Evolutionary conservation across 2,888 invertebrate genomes (phyloP), one percentile per base, ranked within the genome.

Genomic region (Trypoxylon attenuatum): DNA sequence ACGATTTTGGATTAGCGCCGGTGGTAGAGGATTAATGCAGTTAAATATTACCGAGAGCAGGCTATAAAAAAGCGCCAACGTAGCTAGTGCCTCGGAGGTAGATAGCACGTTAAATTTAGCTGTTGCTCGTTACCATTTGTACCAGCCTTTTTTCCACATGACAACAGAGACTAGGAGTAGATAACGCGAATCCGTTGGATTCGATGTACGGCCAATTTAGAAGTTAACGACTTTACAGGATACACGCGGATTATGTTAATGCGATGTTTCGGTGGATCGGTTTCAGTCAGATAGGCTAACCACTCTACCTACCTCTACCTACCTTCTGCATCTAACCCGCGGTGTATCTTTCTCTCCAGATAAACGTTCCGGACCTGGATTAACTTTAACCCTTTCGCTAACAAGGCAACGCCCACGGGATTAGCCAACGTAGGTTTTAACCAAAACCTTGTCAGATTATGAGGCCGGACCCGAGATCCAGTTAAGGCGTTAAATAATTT

Each of bases 171-270:
- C 21, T 49, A 39, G 23, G 41, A 54, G 49, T 39, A 61, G 65
- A 65, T 56, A 62, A 65, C 52, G 19, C 45, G 49, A 2, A 29
- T 21, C 52, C 45, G 51, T 22, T 16, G 42, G 21, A 57, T 41
- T 49, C 52, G 22, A 25, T 56, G 16, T 53, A 23, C 42, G 41
- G 49, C 25, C 54, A 22, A 68, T 71, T 72, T 53, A 53, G 47
- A 64, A 64, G 56, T 56, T 58, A 71, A 68, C 68, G 57, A 57
- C 71, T 71, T 77, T 51, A 56, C 63, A 46, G 66, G 62, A 57
- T 70, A 74, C 62, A 71, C 61, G 53, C 46, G 71, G 76, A 78
- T 77, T 78, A 77, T 78, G 78, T 64, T 75, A 77, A 77, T 75
- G 71, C 52, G 67, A 69, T 70, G 69, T 76, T 71, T 73, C 74